Evolutionary conservation across 2,888 invertebrate species (phyloP), one percentile per base, ranked within the genome.

Genomic region (Lottia scabra): DNA sequence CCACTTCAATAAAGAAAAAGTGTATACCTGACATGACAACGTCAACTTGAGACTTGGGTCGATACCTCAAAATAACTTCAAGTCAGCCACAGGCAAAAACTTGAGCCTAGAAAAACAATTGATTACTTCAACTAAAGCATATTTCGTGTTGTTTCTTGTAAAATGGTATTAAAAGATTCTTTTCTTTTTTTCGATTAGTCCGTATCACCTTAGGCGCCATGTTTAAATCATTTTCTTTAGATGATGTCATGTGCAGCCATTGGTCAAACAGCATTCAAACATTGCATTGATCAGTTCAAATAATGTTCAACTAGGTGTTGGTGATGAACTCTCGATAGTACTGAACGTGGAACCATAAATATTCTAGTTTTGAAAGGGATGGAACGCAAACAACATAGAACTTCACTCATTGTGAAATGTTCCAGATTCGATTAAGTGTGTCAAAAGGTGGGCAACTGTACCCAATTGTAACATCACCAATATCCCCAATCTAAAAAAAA

Each of bases 41-140:
- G 19, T 56, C 56, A 12, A 56, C 56, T 56, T 23, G 56, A 56
- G 56, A 56, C 56, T 23, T 38, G 38, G 56, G 56, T 56, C 56
- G 56, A 56, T 56, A 56, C 56, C 56, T 56, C 23, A 56, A 56
- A 56, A 56, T 56, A 56, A 56, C 56, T 13, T 23, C 19, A 56
- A 56, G 19, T 23, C 56, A 23, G 56, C 56, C 56, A 56, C 23
- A 8, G 56, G 56, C 56, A 23, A 56, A 30, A 38, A 56, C 56
- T 19, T 56, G 19, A 56, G 19, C 23, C 56, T 23, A 56, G 19
- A 56, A 56, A 56, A 56, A 56, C 56, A 56, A 56, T 19, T 56
- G 56, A 56, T 56, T 56, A 56, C 56, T 56, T 56, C 56, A 56
- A 56, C 56, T 56, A 56, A 56, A 56, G 56, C 56, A 56, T 56